Percentiles rank a stretch among this genome's conserved stretches.
Evolutionary conservation across 2,888 invertebrate species (phyloP).

Genomic region (Choreutis nemorana): DNA sequence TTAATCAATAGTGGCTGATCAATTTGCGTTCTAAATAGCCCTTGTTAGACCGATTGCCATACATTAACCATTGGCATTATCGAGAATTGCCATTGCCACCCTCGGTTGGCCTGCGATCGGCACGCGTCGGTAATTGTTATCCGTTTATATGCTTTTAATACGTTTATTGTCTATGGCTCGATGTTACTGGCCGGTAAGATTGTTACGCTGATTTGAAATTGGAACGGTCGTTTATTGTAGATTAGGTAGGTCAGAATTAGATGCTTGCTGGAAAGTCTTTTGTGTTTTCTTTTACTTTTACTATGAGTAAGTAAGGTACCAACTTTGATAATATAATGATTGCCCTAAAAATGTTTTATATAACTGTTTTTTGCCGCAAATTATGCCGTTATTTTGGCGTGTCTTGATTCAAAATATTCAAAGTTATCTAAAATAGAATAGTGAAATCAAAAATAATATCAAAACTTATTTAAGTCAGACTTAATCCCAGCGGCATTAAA

Average conservation of each 20-base stretch:
- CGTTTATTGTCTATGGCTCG: slow-evolving; percentile 41
- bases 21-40: slow-evolving; percentile 42
- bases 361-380: too few species aligned
- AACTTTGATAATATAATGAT: too few species aligned
- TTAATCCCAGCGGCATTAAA: slow-evolving; percentile 31
- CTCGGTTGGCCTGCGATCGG: slow-evolving; percentile 18
- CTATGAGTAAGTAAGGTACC: too few species aligned
- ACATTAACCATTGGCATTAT: slow-evolving; percentile 54
- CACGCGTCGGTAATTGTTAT: slow-evolving; percentile 50
- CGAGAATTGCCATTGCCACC: slow-evolving; percentile 33
- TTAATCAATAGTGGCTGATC: slow-evolving; percentile 47
- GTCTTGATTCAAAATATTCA: too few species aligned
- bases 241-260: too few species aligned
- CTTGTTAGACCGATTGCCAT: slow-evolving; percentile 36
- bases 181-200: slow-evolving; percentile 11
- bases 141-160: slow-evolving; percentile 36
- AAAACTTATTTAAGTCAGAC: slow-evolving; percentile 13
- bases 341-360: too few species aligned
- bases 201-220: slow-evolving; percentile 24
- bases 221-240: too few species aligned
- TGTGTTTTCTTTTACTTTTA: too few species aligned
- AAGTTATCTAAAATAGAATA: too few species aligned
- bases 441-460: background rate
- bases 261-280: too few species aligned
- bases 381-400: background rate